Evolutionary conservation across 2,888 invertebrate species (phyloP), one percentile per base, ranked within the genome.

Genomic region (Cryptus viduatorius): DNA sequence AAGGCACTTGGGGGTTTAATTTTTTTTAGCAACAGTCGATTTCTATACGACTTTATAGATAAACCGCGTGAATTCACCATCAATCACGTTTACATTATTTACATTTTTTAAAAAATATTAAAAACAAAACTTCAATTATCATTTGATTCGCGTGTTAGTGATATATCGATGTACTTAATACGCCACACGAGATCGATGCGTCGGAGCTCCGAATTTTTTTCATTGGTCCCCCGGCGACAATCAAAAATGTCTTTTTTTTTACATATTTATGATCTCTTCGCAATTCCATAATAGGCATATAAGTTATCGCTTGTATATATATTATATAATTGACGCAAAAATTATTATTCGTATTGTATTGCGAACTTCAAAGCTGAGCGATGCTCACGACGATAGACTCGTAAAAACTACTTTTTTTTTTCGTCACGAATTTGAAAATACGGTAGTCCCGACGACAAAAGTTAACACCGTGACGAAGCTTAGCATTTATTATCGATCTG

Each of bases 1-100:
- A 84, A 84, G 84, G 84, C 84, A 84, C 84, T 84, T 84, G 61
- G 82, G 84, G 69, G 48, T 48, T 14, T 48, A 0, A 7, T 37
- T 37, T 37, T 37, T 31, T 53, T 61, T 76, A 71, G 65, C 75
- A 82, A 84, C 84, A 82, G 84, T 59, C 79, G 82, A 37, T 84
- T 61, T 72, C 75, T 50, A 69, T 67, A 61, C 64, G 84, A 81
- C 65, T 59, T 68, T 82, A 71, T 71, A 67, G 76, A 76, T 76
- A 79, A 82, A 82, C 37, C 79, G 72, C 71, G 78, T 56, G 75
- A 79, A 82, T 82, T 79, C 76, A 72, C 69, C 79, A 76, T 82
- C 29, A 71, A 65, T 48, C 71, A 73, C 31, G 16, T 75, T 61
- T 19, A 24, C 59, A 64, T 82, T 82, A 84, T 82, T 84, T 79